phyloP scores from a whole-genome alignment of 2,888 invertebrate genomes.

The Orgyia antiqua region DNA sequence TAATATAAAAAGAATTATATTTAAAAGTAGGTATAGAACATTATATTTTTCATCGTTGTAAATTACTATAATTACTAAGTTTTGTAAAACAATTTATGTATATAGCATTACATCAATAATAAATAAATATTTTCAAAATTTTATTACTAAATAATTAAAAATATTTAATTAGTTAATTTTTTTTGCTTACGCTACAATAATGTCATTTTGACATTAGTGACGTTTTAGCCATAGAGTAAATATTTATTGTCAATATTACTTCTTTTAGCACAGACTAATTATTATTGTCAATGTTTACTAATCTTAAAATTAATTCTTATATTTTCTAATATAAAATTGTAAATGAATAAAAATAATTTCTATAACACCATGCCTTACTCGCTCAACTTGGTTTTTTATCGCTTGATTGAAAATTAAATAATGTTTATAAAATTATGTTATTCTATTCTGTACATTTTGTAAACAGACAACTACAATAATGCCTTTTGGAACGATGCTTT shows the following conservation, averaged over 20 bases:
- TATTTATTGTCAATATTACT: constrained; percentile 22
- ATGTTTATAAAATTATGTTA: neutral
- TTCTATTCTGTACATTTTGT: too few species aligned
- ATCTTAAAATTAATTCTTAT: neutral
- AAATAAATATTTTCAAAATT: constrained; percentile 2
- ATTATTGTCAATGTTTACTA: constrained; percentile 13
- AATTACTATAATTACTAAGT: neutral
- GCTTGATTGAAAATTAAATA: neutral
- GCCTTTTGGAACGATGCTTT: too few species aligned
- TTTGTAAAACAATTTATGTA: constrained; percentile 5
- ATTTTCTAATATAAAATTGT: neutral
- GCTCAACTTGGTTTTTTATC: neutral
- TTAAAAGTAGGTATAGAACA: neutral
- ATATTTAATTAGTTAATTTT: constrained; percentile 1
- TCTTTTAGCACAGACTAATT: constrained; percentile 11
- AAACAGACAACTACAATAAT: too few species aligned
- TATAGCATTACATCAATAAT: constrained; percentile 6
- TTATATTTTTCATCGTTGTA: neutral
- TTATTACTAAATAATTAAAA: neutral
- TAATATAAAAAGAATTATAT: too few species aligned
- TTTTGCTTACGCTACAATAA: constrained; percentile 20
- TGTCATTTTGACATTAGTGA: constrained; percentile 16
- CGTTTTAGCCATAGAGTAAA: constrained; percentile 10
- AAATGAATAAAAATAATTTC: too few species aligned
- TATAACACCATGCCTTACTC: neutral